A percentile compares a stretch with the other conserved stretches of the same genome.
These are phyloP conservation scores for Mystacornis crossleyi DNA, from an alignment of 2,113 vertebrate species.

Conservation along the genomic window DNA sequence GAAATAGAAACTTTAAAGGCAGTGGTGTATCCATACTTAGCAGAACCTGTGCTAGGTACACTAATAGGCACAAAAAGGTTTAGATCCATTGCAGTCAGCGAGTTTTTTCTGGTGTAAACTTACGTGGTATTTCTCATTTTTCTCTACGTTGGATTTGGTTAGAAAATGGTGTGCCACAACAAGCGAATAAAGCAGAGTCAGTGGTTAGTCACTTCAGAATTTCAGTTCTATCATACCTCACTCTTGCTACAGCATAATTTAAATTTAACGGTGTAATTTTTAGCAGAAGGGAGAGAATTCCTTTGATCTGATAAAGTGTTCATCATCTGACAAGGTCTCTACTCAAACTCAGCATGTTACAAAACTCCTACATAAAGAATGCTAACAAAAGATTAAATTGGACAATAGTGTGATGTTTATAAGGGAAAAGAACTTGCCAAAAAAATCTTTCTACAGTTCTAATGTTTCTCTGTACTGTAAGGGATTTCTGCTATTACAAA, in stretches of 20 bases:
- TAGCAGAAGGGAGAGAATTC: background rate
- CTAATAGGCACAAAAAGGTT: background rate
- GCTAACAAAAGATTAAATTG: background rate
- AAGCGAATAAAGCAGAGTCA: background rate
- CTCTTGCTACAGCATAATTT: background rate
- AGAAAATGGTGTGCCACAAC: background rate
- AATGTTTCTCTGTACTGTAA: background rate
- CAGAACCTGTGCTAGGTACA: background rate
- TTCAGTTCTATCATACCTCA: background rate
- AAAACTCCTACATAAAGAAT: background rate
- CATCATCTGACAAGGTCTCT: background rate
- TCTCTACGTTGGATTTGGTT: background rate
- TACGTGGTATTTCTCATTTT: background rate
- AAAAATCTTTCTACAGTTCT: background rate
- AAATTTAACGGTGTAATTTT: background rate
- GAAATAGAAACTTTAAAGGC: background rate
- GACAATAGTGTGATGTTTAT: background rate
- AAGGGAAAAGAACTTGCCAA: background rate
- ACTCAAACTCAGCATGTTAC: background rate
- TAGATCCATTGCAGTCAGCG: background rate
- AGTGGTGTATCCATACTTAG: background rate
- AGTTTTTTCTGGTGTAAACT: background rate
- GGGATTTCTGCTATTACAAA: background rate
- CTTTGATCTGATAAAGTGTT: background rate
- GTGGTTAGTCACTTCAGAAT: background rate